Conservation (phyloP, 2,113 vertebrate species). For the Leptodactylus fuscus region DNA sequence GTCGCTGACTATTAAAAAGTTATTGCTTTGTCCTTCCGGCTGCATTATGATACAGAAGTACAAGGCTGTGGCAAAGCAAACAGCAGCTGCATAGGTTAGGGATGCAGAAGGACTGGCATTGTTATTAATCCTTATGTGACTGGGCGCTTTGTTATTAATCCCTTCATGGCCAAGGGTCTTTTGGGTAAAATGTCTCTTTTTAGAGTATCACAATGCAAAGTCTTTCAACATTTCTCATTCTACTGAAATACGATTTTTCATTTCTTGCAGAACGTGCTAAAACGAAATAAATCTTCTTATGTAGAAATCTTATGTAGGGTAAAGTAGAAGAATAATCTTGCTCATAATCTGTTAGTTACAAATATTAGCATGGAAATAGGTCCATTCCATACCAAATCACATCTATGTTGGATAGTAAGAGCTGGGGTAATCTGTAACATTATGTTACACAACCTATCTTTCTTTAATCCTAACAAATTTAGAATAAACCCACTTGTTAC, state of each 20-base stretch:
- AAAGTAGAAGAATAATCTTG: not conserved
- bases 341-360: no score
- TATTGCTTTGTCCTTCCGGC: conserved; percentile 46
- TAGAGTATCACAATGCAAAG: not conserved
- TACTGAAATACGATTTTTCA: not conserved
- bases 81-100: not conserved
- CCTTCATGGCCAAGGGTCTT: not conserved
- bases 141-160: not conserved
- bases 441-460: no score
- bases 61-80: conserved; percentile 14
- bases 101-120: not conserved
- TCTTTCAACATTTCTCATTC: not conserved
- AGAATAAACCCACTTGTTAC: no score
- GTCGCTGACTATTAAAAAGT: conserved; percentile 15
- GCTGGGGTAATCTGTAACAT: not conserved
- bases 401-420: not conserved
- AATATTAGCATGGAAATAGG: not conserved
- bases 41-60: not conserved
- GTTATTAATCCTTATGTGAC: not conserved
- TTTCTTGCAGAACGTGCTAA: not conserved
- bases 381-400: not conserved
- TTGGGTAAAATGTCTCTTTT: not conserved
- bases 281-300: not conserved
- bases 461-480: no score
- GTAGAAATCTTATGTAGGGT: not conserved